Percentiles rank a stretch among this genome's conserved stretches.
Evolutionary conservation across 2,797 vertebrate species (phyloP).

Genomic region (Urophycis tenuis): DNA sequence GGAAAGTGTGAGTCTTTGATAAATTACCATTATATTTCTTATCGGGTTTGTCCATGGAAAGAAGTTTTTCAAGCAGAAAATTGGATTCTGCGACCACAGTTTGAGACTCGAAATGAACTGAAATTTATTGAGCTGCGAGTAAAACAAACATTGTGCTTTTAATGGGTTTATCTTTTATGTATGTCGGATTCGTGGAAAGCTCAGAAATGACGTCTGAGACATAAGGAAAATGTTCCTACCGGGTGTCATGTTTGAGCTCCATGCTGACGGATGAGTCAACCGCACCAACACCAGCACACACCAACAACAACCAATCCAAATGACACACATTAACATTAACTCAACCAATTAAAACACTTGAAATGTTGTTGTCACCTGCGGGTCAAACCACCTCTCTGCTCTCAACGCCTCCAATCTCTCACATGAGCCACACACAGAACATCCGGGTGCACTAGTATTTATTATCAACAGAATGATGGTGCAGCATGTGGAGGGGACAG

Average conservation of each 20-base stretch:
- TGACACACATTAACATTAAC: background rate
- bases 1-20: conserved; percentile 22
- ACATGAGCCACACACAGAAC: conserved; percentile 54
- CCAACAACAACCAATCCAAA: background rate
- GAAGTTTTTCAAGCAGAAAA: conserved; percentile 36
- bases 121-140: conserved; percentile 18
- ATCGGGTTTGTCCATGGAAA: conserved; percentile 34
- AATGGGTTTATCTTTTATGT: background rate
- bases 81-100: conserved; percentile 31
- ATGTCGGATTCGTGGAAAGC: background rate
- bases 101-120: conserved; percentile 27
- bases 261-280: too few species aligned
- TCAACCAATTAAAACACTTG: conserved; percentile 21
- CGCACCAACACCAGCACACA: too few species aligned
- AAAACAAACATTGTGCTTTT: background rate
- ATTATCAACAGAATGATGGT: conserved; percentile 61
- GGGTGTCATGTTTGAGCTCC: too few species aligned
- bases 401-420: conserved; percentile 36
- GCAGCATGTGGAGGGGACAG: conserved; percentile 37
- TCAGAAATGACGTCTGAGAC: background rate
- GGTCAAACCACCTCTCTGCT: conserved; percentile 25
- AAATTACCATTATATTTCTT: conserved; percentile 35
- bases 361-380: too few species aligned
- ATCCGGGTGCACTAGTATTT: conserved; percentile 64
- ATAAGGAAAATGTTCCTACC: background rate